Evolutionary conservation across 2,113 vertebrate species (phyloP).

Genomic region (Panthera uncia): DNA sequence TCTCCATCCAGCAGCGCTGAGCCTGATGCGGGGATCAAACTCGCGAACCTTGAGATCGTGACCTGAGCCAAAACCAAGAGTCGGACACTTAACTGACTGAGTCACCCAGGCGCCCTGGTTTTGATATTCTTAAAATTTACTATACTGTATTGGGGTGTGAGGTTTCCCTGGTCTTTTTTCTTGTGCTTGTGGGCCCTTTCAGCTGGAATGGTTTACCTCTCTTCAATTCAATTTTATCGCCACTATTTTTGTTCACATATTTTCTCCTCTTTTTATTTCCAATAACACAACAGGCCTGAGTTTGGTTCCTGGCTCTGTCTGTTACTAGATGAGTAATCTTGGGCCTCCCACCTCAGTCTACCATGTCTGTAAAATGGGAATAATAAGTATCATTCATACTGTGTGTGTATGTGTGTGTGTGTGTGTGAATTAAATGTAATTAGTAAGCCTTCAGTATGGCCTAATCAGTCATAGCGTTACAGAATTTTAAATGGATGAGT

Average conservation of each 20-base stretch:
- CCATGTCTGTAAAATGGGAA: background rate
- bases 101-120: too few species aligned
- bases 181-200: background rate
- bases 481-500: background rate
- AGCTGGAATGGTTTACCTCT: background rate
- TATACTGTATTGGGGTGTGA: background rate
- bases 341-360: background rate
- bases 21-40: too few species aligned
- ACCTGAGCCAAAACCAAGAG: too few species aligned
- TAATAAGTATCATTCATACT: background rate
- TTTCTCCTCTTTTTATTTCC: background rate
- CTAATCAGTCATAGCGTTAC: background rate
- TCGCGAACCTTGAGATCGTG: too few species aligned
- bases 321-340: background rate
- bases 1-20: too few species aligned
- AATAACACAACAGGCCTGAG: background rate
- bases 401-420: background rate
- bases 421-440: background rate
- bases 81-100: too few species aligned
- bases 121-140: background rate
- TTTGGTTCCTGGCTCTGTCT: background rate
- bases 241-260: background rate
- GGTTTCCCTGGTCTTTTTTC: background rate
- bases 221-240: background rate
- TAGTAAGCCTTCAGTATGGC: background rate